Percentiles rank a stretch among this genome's conserved stretches.
Evolutionary conservation across 2,113 vertebrate genomes (phyloP).

Genomic region (Anser brachyrhynchus): DNA sequence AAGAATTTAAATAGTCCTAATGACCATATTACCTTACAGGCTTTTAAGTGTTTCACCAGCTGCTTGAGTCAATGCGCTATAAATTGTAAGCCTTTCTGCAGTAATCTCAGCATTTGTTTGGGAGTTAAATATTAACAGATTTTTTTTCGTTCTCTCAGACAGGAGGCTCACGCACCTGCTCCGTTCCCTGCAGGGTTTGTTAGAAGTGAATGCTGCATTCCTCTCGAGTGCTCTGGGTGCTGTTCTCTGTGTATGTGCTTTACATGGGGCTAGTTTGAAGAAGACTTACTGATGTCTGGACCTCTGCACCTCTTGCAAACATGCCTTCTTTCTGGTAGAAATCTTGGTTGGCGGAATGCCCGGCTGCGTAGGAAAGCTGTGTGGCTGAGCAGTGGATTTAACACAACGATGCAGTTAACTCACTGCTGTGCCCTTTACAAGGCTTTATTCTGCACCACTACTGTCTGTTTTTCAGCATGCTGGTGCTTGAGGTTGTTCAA

Average conservation of each 20-base stretch:
- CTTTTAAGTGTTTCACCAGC: constrained; percentile 28
- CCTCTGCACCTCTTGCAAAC: background rate
- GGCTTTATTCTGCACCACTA: background rate
- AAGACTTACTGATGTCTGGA: background rate
- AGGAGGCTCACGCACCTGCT: constrained; percentile 42
- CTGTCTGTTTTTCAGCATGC: background rate
- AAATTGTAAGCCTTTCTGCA: constrained; percentile 7
- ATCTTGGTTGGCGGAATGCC: background rate
- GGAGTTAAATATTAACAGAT: constrained; percentile 44
- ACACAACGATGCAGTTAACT: background rate
- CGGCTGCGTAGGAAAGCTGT: background rate
- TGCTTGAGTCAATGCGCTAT: background rate
- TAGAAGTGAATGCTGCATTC: background rate
- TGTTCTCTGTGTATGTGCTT: background rate
- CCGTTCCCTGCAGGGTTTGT: background rate
- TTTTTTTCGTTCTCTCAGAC: background rate
- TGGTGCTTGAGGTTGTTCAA: background rate
- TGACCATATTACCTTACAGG: constrained; percentile 45
- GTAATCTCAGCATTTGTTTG: constrained; percentile 46
- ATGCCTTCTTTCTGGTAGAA: background rate
- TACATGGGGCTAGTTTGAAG: background rate
- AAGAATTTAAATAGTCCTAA: constrained; percentile 41
- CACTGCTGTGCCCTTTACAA: background rate
- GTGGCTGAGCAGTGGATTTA: background rate
- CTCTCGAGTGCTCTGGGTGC: background rate